Evolutionary conservation across 2,113 vertebrate genomes (phyloP).

Genomic region (Paralichthys olivaceus): DNA sequence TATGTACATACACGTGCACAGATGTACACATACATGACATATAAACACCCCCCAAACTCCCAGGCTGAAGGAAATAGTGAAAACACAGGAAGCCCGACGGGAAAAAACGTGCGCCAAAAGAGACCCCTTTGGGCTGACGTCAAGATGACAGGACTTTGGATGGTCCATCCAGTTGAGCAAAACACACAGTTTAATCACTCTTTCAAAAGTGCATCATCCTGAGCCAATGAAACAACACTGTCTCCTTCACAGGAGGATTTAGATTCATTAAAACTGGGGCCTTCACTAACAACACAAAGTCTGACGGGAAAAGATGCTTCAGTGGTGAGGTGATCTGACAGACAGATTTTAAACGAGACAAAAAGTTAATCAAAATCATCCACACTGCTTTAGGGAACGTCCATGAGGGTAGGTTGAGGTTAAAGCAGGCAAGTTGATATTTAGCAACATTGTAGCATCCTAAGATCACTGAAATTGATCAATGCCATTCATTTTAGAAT

Average conservation of each 20-base stretch:
- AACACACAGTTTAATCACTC: slow-evolving; percentile 9
- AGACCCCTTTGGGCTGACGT: slow-evolving; percentile 26
- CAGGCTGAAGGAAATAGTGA: not conserved
- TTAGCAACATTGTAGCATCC: too few species aligned
- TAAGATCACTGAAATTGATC: too few species aligned
- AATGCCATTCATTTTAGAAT: too few species aligned
- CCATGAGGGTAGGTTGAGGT: too few species aligned
- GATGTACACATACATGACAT: not conserved
- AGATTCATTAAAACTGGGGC: not conserved
- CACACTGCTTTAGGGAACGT: too few species aligned
- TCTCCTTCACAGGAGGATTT: not conserved
- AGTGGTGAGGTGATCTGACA: not conserved
- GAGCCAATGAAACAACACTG: slow-evolving; percentile 2
- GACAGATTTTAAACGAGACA: not conserved
- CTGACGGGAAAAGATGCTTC: too few species aligned
- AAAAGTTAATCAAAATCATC: too few species aligned
- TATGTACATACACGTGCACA: not conserved
- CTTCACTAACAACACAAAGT: not conserved
- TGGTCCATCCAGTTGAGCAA: slow-evolving; percentile 6
- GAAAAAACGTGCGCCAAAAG: slow-evolving; percentile 16
- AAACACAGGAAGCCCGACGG: not conserved
- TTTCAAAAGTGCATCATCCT: slow-evolving; percentile 1
- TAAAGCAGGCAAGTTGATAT: too few species aligned
- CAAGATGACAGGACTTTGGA: slow-evolving; percentile 41
- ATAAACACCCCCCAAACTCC: not conserved